Percentiles rank a stretch among this genome's conserved stretches.
Conservation (phyloP, 2,888 invertebrate species). For the Arctia plantaginis region DNA sequence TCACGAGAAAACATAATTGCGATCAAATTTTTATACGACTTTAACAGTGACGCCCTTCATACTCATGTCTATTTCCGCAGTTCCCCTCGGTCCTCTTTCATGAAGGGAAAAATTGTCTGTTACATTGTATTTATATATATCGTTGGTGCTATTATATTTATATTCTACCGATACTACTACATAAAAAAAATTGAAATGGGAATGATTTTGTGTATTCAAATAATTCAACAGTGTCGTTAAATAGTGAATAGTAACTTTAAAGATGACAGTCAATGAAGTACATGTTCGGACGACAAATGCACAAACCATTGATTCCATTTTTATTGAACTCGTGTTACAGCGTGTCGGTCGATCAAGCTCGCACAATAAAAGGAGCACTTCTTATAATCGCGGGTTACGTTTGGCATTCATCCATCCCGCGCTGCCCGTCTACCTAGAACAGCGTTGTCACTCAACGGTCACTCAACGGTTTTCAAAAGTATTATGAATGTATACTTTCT, state of each 20-base stretch:
- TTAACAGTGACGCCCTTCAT: slow-evolving; percentile 53
- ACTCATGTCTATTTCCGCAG: slow-evolving; percentile 58
- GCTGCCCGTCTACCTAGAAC: slow-evolving; percentile 67
- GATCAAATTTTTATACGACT: slow-evolving; percentile 41
- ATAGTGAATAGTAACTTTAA: neutral
- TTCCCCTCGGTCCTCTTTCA: slow-evolving; percentile 53
- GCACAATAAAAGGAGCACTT: slow-evolving; percentile 69
- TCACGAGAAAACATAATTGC: slow-evolving; percentile 49
- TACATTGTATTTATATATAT: neutral
- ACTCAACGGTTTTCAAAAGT: slow-evolving; percentile 72
- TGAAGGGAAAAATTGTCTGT: slow-evolving; percentile 42
- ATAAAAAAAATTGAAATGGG: too few species aligned
- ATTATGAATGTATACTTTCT: slow-evolving; percentile 62
- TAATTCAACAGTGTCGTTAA: neutral
- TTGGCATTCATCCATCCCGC: slow-evolving; percentile 67
- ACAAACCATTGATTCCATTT: slow-evolving; percentile 52
- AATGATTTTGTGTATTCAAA: neutral
- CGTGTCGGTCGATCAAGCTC: slow-evolving; percentile 44
- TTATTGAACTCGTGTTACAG: slow-evolving; percentile 22
- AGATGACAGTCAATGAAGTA: slow-evolving; percentile 3
- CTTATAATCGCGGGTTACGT: slow-evolving; percentile 67
- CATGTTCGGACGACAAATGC: slow-evolving; percentile 3
- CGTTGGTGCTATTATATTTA: neutral
- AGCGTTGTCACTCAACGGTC: slow-evolving; percentile 81
- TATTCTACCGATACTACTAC: neutral